phyloP scores from a whole-genome alignment of 2,888 invertebrate species.

The Achlya flavicornis region DNA sequence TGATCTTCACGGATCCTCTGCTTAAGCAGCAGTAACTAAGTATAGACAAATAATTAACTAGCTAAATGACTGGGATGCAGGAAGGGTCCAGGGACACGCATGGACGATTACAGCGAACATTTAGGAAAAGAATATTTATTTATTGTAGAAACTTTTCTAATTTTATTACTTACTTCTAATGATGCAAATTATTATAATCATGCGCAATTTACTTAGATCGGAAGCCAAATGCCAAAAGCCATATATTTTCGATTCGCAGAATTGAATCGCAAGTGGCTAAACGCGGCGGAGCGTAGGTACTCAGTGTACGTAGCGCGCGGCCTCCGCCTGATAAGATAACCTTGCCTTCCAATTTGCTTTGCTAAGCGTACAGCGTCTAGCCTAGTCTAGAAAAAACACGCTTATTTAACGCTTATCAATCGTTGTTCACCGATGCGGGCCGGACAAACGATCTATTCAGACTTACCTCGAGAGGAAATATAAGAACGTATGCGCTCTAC shows the following conservation, averaged over 20 bases:
- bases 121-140: too few relatives aligned
- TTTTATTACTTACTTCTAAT: too few relatives aligned
- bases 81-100: too few relatives aligned
- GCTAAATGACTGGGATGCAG: too few relatives aligned
- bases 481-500: constrained; percentile 11
- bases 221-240: constrained; percentile 27
- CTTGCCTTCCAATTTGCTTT: constrained; percentile 80
- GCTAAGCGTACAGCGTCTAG: constrained; percentile 50
- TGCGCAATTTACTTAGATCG: constrained; percentile 13
- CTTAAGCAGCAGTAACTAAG: too few relatives aligned
- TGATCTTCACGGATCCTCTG: too few relatives aligned
- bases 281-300: constrained; percentile 30
- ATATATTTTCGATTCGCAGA: constrained; percentile 41
- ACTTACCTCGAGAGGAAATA: neutral
- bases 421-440: constrained; percentile 6
- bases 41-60: too few relatives aligned
- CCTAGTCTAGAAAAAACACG: constrained; percentile 48
- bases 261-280: constrained; percentile 49
- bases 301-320: constrained; percentile 44
- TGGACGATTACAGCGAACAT: too few relatives aligned
- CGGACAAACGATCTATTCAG: neutral
- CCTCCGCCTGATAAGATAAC: constrained; percentile 79
- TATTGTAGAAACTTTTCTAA: too few relatives aligned
- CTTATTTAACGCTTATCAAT: constrained; percentile 60
- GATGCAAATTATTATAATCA: neutral